Percentiles rank a stretch among this genome's conserved stretches.
These are phyloP conservation scores for Listronotus oregonensis DNA, from an alignment of 1,140 invertebrate species.

Conservation along the genomic window DNA sequence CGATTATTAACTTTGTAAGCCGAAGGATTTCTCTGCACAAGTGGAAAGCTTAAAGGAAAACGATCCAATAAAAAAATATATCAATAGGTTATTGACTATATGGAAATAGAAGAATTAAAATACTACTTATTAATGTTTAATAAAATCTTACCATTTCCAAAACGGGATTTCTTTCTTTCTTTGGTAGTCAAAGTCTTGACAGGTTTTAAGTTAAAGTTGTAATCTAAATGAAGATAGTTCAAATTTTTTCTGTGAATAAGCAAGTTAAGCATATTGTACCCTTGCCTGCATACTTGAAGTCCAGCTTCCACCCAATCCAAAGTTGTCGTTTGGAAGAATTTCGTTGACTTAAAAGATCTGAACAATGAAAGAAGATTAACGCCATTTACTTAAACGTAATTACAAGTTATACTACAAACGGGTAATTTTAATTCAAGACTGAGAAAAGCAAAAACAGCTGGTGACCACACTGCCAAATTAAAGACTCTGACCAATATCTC, in stretches of 20 bases:
- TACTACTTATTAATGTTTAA: neutral
- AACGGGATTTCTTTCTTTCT: slow-evolving; percentile 98
- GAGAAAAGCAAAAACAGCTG: too few relatives aligned
- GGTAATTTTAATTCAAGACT: too few relatives aligned
- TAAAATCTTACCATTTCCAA: slow-evolving; percentile 85
- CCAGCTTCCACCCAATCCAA: slow-evolving; percentile 99
- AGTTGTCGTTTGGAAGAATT: slow-evolving; percentile 99
- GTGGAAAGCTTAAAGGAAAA: slow-evolving; percentile 93
- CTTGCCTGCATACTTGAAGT: slow-evolving; percentile 96
- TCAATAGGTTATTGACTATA: too few relatives aligned
- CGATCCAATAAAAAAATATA: slow-evolving; percentile 20
- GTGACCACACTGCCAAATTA: too few relatives aligned
- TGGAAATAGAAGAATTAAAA: too few relatives aligned
- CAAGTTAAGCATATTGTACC: slow-evolving; percentile 99
- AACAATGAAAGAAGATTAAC: neutral
- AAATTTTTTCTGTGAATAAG: slow-evolving; percentile 99
- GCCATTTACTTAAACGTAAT: too few relatives aligned
- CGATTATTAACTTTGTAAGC: slow-evolving; percentile 96
- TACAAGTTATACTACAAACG: too few relatives aligned
- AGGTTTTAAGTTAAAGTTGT: slow-evolving; percentile 99
- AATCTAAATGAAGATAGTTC: slow-evolving; percentile 99
- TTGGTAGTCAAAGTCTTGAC: slow-evolving; percentile 99
- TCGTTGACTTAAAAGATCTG: slow-evolving; percentile 98
- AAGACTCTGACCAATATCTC: too few relatives aligned
- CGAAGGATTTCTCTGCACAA: slow-evolving; percentile 97